Percentiles rank a stretch among this genome's conserved stretches.
Evolutionary conservation across 2,113 vertebrate species (phyloP).

Genomic region (Marmota flaviventris): DNA sequence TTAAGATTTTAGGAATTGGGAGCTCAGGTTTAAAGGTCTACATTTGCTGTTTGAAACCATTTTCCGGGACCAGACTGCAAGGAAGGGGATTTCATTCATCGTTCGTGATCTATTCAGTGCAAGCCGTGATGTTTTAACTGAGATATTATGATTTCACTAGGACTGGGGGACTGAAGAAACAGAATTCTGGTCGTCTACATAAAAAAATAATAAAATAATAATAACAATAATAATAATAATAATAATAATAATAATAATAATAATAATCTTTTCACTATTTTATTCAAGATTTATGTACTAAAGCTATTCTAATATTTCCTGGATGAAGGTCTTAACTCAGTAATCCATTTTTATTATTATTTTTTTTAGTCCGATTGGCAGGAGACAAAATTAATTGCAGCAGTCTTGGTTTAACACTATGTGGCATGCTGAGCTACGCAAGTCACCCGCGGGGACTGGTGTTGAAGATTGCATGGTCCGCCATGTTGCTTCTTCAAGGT

Average conservation of each 20-base stretch:
- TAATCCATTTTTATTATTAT: constrained; percentile 27
- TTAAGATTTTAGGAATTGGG: not conserved
- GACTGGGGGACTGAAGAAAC: not conserved
- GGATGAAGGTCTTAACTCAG: constrained; percentile 28
- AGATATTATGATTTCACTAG: not conserved
- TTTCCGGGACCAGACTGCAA: not conserved
- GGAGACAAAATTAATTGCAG: too few relatives aligned
- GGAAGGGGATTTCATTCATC: not conserved
- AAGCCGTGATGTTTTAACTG: not conserved
- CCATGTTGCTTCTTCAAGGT: too few relatives aligned
- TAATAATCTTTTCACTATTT: not conserved
- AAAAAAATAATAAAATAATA: not conserved
- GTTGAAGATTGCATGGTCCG: too few relatives aligned
- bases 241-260: too few relatives aligned
- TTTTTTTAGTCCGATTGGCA: not conserved
- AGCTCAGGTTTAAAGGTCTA: not conserved
- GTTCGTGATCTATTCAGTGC: not conserved
- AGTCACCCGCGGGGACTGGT: too few relatives aligned
- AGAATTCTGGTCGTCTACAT: constrained; percentile 4
- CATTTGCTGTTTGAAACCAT: constrained; percentile 23
- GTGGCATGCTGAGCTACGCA: too few relatives aligned
- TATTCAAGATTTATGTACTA: constrained; percentile 50
- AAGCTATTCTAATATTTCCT: not conserved
- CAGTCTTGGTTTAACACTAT: too few relatives aligned
- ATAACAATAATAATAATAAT: too few relatives aligned